Base-by-base conservation (phyloP, 2,888 invertebrate species). In the Sesia bembeciformis region DNA sequence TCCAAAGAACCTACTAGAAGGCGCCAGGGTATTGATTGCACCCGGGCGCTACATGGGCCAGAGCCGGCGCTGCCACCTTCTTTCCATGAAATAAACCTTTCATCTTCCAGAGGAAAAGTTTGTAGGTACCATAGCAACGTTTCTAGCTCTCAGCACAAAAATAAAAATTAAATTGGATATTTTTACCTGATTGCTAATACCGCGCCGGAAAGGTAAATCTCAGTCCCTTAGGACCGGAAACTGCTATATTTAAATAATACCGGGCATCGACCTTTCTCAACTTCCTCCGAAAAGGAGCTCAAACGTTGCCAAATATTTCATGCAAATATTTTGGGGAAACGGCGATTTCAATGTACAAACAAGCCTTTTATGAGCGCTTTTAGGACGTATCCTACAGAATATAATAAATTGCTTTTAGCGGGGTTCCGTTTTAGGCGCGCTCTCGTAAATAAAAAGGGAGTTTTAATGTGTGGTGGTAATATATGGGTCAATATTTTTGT, bases 191-290 rank as follows among this genome's bases (percentile, higher is more conserved):
- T 46, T 46, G 46, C 23, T 46, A 46, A 46, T 46, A 8, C 46
- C 23, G 59, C 56, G 55, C 56, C 64, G 63, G 66, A 70, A 67
- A 65, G 67, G 67, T 65, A 66, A 66, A 58, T 66, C 52, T 58
- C 55, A 55, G 53, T 57, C 56, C 43, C 51, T 49, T 43, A 41
- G 51, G 42, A 54, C 52, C 57, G 61, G 63, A 65, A 62, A 56
- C 46, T 43, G 58, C 60, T 64, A 64, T 61, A 57, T 58, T 54
- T 56, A 56, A 57, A 58, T 61, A 64, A 59, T 56, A 59, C 58
- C 54, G 55, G 62, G 56, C 56, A 41, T 57, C 53, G 57, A 51
- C 57, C 63, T 64, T 64, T 63, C 62, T 62, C 60, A 58, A 60
- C 58, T 62, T 62, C 57, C 57, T 55, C 40, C 38, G 52, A n/a